Percentiles rank a stretch among this genome's conserved stretches.
Evolutionary conservation across 2,888 invertebrate species (phyloP).

Genomic region (Myathropa florea): DNA sequence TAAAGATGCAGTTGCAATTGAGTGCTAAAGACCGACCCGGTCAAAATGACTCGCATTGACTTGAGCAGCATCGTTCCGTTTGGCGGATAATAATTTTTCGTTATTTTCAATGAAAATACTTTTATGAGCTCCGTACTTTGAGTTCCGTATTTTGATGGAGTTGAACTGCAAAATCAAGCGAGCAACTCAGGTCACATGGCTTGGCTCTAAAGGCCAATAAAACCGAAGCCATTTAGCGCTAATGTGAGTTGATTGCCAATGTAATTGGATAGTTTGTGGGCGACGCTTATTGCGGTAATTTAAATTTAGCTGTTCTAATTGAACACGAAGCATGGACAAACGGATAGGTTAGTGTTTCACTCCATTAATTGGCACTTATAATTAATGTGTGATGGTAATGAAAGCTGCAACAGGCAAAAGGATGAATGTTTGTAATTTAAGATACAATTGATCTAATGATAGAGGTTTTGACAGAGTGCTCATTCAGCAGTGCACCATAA

Average conservation of each 20-base stretch:
- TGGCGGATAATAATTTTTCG: constrained; percentile 46
- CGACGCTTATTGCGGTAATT: constrained; percentile 31
- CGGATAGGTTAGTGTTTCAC: neutral
- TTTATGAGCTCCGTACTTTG: constrained; percentile 43
- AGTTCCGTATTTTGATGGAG: constrained; percentile 41
- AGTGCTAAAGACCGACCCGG: constrained; percentile 34
- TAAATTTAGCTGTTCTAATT: constrained; percentile 7
- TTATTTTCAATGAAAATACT: constrained; percentile 47
- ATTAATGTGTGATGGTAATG: neutral
- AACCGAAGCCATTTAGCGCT: constrained; percentile 53
- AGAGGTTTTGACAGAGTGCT: neutral
- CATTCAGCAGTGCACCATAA: neutral
- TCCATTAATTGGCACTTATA: neutral
- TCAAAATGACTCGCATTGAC: too few relatives aligned
- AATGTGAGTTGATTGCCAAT: constrained; percentile 60
- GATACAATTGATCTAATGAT: neutral
- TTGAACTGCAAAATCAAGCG: neutral
- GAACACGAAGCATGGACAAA: neutral
- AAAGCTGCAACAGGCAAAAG: neutral
- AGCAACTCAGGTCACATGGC: neutral
- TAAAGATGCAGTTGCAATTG: constrained; percentile 50
- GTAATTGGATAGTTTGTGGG: constrained; percentile 60
- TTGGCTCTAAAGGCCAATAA: constrained; percentile 36
- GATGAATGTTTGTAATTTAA: neutral
- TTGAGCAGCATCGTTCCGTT: constrained; percentile 3